Conservation (phyloP, 2,797 vertebrate species). For the Rhinophrynus dorsalis region DNA sequence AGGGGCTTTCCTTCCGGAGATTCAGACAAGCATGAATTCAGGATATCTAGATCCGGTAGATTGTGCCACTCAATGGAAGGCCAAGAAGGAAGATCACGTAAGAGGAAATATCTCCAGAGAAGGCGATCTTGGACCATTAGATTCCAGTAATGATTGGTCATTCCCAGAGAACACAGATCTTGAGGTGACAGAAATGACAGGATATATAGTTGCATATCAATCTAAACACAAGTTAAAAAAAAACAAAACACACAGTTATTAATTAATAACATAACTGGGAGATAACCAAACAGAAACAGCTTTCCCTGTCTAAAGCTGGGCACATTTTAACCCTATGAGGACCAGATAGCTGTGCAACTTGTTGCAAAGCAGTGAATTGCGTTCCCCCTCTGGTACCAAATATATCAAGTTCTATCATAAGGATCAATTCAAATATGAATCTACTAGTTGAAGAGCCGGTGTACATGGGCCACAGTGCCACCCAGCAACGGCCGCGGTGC, state of each 20-base stretch:
- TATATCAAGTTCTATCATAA: neutral
- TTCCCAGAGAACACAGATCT: constrained; percentile 83
- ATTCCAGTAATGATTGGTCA: constrained; percentile 84
- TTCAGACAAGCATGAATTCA: constrained; percentile 66
- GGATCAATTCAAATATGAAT: neutral
- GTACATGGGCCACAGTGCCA: too few species aligned
- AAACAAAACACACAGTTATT: neutral
- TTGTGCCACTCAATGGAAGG: constrained; percentile 82
- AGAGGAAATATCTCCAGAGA: constrained; percentile 87
- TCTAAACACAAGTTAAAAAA: constrained; percentile 79
- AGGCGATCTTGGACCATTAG: constrained; percentile 81
- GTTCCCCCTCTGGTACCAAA: too few species aligned
- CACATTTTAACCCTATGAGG: too few species aligned
- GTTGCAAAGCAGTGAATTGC: too few species aligned
- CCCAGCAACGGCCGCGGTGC: too few species aligned
- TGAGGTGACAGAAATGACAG: constrained; percentile 84
- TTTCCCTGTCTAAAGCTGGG: too few species aligned
- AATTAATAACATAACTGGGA: too few species aligned
- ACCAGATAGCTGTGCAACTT: too few species aligned
- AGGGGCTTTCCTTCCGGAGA: constrained; percentile 55
- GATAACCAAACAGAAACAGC: too few species aligned
- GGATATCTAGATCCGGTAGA: constrained; percentile 75
- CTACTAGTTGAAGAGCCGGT: too few species aligned
- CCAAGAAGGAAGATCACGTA: constrained; percentile 84
- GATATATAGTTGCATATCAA: constrained; percentile 82